A percentile compares a stretch with the other conserved stretches of the same genome.
These are phyloP conservation scores for Cariama cristata DNA, from an alignment of 2,113 vertebrate species.

Conservation along the genomic window DNA sequence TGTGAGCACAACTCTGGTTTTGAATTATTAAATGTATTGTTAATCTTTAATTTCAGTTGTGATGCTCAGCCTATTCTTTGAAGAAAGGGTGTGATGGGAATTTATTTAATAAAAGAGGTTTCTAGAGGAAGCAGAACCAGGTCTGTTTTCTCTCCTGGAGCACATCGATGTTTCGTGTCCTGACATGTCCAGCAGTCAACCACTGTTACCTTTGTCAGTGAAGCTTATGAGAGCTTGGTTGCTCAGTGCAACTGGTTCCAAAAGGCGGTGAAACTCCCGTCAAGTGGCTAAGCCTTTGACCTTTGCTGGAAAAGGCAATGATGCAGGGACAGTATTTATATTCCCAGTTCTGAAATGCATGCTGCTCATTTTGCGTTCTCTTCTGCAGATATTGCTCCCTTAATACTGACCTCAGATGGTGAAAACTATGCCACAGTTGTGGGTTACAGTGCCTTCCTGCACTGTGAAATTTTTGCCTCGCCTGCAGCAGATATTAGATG, in stretches of 20 bases:
- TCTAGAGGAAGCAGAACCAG: neutral
- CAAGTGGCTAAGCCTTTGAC: neutral
- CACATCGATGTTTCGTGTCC: neutral
- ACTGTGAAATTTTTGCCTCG: constrained; percentile 90
- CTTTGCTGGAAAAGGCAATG: neutral
- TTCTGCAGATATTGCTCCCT: constrained; percentile 85
- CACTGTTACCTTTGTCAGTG: neutral
- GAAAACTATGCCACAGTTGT: constrained; percentile 84
- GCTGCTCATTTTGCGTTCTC: neutral
- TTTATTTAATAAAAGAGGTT: neutral
- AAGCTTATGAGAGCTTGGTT: neutral
- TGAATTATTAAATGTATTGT: neutral
- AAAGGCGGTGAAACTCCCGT: neutral
- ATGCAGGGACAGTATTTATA: neutral
- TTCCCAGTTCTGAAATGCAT: neutral
- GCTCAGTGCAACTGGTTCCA: neutral
- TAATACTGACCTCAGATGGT: constrained; percentile 86
- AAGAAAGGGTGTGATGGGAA: neutral
- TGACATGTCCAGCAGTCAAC: neutral
- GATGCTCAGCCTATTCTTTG: neutral
- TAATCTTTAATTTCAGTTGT: neutral
- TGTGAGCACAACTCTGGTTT: neutral
- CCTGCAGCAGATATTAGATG: constrained; percentile 85
- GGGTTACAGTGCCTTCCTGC: constrained; percentile 81
- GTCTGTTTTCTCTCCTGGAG: neutral